Evolutionary conservation across 2,797 vertebrate genomes (phyloP).

Genomic region (Merluccius polli): DNA sequence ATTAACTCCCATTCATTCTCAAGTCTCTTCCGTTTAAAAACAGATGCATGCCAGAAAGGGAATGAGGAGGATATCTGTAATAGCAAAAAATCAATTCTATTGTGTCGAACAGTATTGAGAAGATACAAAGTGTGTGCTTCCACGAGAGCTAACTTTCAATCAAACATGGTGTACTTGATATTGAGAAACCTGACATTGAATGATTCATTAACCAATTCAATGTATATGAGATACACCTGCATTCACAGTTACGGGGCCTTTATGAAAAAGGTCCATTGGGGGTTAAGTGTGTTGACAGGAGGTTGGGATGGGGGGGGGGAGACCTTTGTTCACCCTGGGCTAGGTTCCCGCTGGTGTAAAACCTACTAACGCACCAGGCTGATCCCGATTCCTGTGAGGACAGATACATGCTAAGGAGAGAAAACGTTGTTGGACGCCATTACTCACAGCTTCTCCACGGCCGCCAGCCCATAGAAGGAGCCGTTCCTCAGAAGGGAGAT

Average conservation of each 20-base stretch:
- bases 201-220: not conserved
- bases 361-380: not conserved
- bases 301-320: constrained; percentile 4
- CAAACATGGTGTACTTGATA: not conserved
- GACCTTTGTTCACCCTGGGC: constrained; percentile 4
- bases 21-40: not conserved
- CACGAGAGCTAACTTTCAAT: not conserved
- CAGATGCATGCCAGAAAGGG: not conserved
- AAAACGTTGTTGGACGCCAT: constrained; percentile 39
- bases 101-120: not conserved
- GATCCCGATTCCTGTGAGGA: constrained; percentile 36
- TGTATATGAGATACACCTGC: not conserved
- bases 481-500: constrained; percentile 79
- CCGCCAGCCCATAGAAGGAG: constrained; percentile 79
- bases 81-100: not conserved
- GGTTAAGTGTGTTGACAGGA: not conserved
- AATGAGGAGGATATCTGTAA: not conserved
- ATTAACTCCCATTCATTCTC: not conserved
- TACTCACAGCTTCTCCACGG: constrained; percentile 91
- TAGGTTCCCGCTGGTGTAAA: constrained; percentile 24
- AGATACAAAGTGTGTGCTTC: not conserved
- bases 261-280: not conserved
- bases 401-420: constrained; percentile 46
- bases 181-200: not conserved
- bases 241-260: not conserved